Conservation (phyloP, 2,797 vertebrate species). For the Myotis myotis region DNA sequence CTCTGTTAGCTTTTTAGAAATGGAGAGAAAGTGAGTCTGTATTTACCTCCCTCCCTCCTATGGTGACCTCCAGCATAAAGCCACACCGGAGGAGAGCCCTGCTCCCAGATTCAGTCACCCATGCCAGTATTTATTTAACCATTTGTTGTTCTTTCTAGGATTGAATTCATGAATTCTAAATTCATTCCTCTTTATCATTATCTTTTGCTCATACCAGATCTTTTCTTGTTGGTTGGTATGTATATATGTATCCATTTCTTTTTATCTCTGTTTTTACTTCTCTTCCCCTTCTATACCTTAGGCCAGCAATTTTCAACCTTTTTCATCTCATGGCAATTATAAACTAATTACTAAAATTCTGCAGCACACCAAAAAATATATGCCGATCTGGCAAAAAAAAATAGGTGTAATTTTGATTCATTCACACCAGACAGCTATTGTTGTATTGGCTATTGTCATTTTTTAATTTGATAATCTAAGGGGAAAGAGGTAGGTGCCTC, state of each 20-base stretch:
- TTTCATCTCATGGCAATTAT: neutral
- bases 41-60: neutral
- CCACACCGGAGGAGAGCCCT: neutral
- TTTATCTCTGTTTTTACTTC: neutral
- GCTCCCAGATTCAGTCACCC: neutral
- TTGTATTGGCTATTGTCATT: neutral
- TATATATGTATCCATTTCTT: neutral
- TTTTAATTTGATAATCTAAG: neutral
- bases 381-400: neutral
- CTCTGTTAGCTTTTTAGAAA: slow-evolving; percentile 13
- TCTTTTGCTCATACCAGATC: neutral
- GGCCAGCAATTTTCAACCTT: neutral
- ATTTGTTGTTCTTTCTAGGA: slow-evolving; percentile 12
- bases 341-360: neutral
- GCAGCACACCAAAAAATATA: neutral
- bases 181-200: neutral
- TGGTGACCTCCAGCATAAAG: neutral
- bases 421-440: neutral
- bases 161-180: neutral
- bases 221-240: neutral
- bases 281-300: neutral
- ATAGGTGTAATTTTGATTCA: neutral
- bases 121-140: neutral
- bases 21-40: neutral
- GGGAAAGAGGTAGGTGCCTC: neutral